phyloP scores from a whole-genome alignment of 1,140 invertebrate genomes.

The Phymastichus coffea region DNA sequence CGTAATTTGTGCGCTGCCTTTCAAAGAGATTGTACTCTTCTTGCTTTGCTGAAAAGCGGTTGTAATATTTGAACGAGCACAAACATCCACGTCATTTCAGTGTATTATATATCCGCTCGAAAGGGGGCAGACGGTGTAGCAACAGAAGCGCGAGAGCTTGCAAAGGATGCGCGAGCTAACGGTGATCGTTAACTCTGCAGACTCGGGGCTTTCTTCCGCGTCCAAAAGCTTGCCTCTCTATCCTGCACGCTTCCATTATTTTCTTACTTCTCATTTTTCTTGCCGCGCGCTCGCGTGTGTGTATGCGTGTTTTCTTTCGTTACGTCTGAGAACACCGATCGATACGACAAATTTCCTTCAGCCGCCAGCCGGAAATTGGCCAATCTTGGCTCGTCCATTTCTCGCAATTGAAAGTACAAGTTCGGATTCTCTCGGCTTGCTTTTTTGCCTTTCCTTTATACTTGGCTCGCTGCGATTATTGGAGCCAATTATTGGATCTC shows the following conservation, averaged over 20 bases:
- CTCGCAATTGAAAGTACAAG: conserved; percentile 41
- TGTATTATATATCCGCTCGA: too few species aligned
- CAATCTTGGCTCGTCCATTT: conserved; percentile 29
- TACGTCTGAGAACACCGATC: conserved; percentile 17
- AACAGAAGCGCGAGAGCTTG: too few species aligned
- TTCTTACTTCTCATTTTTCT: conserved; percentile 5
- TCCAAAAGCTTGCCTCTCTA: neutral
- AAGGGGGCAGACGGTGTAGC: too few species aligned
- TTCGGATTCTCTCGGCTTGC: conserved; percentile 23
- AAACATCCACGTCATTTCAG: too few species aligned
- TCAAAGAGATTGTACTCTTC: too few species aligned
- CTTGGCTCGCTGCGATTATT: too few species aligned
- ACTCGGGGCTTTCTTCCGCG: neutral
- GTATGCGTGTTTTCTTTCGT: too few species aligned
- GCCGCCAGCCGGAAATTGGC: conserved; percentile 31
- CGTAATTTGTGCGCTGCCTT: too few species aligned
- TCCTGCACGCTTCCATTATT: neutral
- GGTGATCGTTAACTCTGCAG: conserved; percentile 5
- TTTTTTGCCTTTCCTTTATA: conserved; percentile 14
- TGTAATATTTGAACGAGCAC: too few species aligned
- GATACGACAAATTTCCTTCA: conserved; percentile 28
- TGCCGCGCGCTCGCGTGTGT: too few species aligned
- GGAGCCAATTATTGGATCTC: too few species aligned
- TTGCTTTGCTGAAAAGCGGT: too few species aligned
- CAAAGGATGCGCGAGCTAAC: neutral